These are phyloP conservation scores for Hybognathus amarus DNA, from an alignment of 2,797 vertebrate species.

Conservation along the genomic window DNA sequence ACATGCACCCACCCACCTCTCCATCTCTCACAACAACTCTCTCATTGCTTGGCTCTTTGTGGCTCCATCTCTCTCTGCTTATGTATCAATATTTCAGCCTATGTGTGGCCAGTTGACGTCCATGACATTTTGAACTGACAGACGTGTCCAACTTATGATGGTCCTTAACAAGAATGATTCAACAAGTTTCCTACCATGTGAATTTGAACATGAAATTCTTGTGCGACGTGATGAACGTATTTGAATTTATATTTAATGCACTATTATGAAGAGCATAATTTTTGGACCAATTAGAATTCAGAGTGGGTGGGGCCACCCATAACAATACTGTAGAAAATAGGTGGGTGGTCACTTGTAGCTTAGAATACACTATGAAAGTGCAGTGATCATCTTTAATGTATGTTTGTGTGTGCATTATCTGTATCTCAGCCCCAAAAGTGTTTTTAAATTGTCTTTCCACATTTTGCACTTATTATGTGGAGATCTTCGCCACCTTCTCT, in stretches of 20 bases:
- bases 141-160: slow-evolving; percentile 2
- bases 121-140: background rate
- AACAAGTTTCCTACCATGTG: background rate
- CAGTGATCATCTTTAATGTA: slow-evolving; percentile 12
- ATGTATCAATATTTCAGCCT: slow-evolving; percentile 26
- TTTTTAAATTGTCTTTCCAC: slow-evolving; percentile 27
- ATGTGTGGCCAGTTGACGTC: background rate
- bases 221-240: background rate
- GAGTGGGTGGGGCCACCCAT: background rate
- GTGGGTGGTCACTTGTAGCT: background rate
- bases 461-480: background rate
- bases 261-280: background rate
- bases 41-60: slow-evolving; percentile 23
- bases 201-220: background rate
- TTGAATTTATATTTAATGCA: background rate
- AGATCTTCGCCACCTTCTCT: slow-evolving; percentile 49
- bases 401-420: background rate
- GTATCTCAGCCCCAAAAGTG: background rate
- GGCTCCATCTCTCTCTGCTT: slow-evolving; percentile 18
- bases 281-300: background rate
- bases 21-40: slow-evolving; percentile 30
- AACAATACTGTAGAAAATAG: background rate
- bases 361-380: background rate
- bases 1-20: slow-evolving; percentile 30
- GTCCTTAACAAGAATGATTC: background rate